Evolutionary conservation across 2,888 invertebrate genomes (phyloP), one percentile per base, ranked within the genome.

Genomic region (Drosophila nigricruria): DNA sequence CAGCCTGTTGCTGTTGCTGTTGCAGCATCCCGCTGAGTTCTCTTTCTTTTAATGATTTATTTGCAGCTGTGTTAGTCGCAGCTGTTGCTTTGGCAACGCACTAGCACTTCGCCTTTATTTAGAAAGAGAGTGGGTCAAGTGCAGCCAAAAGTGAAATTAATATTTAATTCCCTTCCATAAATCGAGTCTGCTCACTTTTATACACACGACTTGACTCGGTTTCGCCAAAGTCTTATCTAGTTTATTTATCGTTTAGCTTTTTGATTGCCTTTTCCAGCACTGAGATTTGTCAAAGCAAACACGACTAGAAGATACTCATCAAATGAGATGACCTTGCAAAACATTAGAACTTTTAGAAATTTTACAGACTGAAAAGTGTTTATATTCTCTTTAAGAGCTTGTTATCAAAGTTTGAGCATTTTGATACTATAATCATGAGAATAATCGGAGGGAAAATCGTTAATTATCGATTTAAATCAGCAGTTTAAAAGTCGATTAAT

Each of bases 131-230:
- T 85, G 90, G 90, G 85, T 85, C 85, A 85, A 85, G 90, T 90
- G 85, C 85, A 85, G 89, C 74, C 89, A 85, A 90, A 85, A 85
- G 85, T 90, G 90, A 85, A 90, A 90, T 85, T 80, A 88, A 77
- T 88, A 81, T 89, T 78, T 60, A 43, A 58, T 68, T 58, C 69
- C 70, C 81, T 70, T 77, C 63, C 65, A 40, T 18, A 65, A 47
- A 40, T 23, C 52, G 52, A 52, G 52, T 23, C 52, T 36, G 52
- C 23, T 23, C 23, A 16, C 52, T 34, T 32, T 20, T 49, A 32
- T 32, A 49, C 32, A 14, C 18, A 49, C 45, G 47, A 38, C 20
- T 30, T 18, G 25, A 27, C 47, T 47, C 12, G n/a, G 5, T 18
- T 27, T 18, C 47, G 47, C 47, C 18, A 27, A 23, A 36, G 12